Base-by-base conservation (phyloP, 2,888 invertebrate genomes). In the Pristionchus exspectatus region DNA sequence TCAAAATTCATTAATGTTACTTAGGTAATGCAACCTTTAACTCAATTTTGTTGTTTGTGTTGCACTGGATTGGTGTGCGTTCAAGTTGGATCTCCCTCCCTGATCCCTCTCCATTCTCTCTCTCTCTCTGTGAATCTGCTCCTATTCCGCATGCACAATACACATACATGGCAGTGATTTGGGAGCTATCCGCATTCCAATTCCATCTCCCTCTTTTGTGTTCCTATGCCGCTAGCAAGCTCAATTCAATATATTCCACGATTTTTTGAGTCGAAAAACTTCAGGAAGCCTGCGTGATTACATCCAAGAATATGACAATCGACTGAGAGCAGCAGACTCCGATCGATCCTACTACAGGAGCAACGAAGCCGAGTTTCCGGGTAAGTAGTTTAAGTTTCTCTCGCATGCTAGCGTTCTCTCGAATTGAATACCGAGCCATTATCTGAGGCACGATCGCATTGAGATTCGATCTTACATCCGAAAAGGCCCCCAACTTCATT, bases 301-400 rank as follows among this genome's bases (percentile, higher is more conserved):
- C 83, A 81, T 89, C 16, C 83, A 81, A 27, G 89, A 89, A 9
- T 89, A 89, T 66, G 89, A 89, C 66, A 54, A 18, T 63, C 81
- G 89, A 27, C 50, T 89, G 38, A 59, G 50, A 27, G 21, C 81
- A 18, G 30, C 74, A 14, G 88, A 88, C 2, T 66, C 83, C 4
- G 63, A 59, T 81, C 33, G 83, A 16, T 24, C 16, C 1, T 88
- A 77, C 27, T 50, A 30, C 7, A 44, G 92, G 16, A 85, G 91
- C 18, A 90, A 91, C 84, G 92, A 92, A 84, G 92, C 92, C n/a
- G 92, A 92, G 66, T 92, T 92, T 72, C 91, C 92, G 87, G 92
- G 92, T 92, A 63, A 59, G 63, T 38, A 0, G 33, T 50, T 21
- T 18, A 38, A 9, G 14, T 81, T 50, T 81, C 44, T 27, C 0